Percentiles rank a stretch among this genome's conserved stretches.
Evolutionary conservation across 1,140 invertebrate species (phyloP).

Genomic region (Bilobella aurantiaca): DNA sequence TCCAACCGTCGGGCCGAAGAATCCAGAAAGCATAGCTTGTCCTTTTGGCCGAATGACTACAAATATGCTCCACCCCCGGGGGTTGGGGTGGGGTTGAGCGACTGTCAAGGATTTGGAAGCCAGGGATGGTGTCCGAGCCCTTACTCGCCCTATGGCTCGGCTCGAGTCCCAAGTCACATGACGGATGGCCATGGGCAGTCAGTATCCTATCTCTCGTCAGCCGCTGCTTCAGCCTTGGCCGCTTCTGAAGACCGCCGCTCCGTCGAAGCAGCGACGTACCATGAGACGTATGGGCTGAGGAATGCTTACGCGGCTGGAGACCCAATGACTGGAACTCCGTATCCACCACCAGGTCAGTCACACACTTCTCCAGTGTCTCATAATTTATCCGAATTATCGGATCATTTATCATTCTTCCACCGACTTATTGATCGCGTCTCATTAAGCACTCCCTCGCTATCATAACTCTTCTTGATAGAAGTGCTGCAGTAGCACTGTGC

Average conservation of each 20-base stretch:
- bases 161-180: slow-evolving; percentile 28
- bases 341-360: slow-evolving; percentile 33
- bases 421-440: not conserved
- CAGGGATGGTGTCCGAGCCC: slow-evolving; percentile 27
- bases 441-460: not conserved
- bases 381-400: not conserved
- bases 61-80: slow-evolving; percentile 23
- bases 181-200: slow-evolving; percentile 28
- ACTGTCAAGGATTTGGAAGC: slow-evolving; percentile 30
- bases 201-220: slow-evolving; percentile 22
- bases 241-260: slow-evolving; percentile 25
- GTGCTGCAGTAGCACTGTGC: not conserved
- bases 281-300: slow-evolving; percentile 29
- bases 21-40: slow-evolving; percentile 21
- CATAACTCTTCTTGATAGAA: not conserved
- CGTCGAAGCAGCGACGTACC: slow-evolving; percentile 14
- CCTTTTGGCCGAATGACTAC: slow-evolving; percentile 32
- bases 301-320: slow-evolving; percentile 30
- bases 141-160: slow-evolving; percentile 26
- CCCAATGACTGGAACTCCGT: slow-evolving; percentile 29
- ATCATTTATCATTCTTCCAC: not conserved
- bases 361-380: not conserved
- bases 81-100: slow-evolving; percentile 11
- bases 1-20: slow-evolving; percentile 21
- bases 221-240: slow-evolving; percentile 25